phyloP scores from a whole-genome alignment of 2,888 invertebrate species.

The Balanococcus diminutus region DNA sequence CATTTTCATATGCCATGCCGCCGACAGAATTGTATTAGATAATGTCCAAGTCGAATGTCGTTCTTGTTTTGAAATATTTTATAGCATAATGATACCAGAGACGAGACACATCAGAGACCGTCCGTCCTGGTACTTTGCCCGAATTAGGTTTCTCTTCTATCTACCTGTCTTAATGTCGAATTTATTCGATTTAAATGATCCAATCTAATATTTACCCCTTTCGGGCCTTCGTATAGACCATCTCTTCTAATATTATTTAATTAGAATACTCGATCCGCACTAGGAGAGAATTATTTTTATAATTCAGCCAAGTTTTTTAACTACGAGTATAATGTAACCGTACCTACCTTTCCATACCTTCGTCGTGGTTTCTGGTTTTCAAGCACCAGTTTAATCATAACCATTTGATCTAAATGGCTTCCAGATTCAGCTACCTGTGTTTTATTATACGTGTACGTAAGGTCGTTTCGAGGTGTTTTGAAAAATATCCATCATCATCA shows the following conservation, averaged over 20 bases:
- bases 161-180: no score
- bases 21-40: slow-evolving; percentile 14
- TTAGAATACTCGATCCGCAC: not conserved
- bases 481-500: not conserved
- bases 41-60: not conserved
- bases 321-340: not conserved
- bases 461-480: not conserved
- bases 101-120: not conserved
- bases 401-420: not conserved
- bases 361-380: not conserved
- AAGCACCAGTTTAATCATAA: not conserved
- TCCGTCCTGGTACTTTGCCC: not conserved
- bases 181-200: not conserved
- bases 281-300: not conserved
- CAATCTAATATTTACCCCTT: no score
- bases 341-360: not conserved
- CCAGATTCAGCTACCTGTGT: not conserved
- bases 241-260: not conserved
- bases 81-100: not conserved
- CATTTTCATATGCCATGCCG: not conserved
- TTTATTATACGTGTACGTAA: not conserved
- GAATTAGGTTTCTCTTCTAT: not conserved
- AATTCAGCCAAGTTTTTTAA: not conserved
- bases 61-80: not conserved
- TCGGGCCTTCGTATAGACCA: not conserved